A percentile compares a stretch with the other conserved stretches of the same genome.
Evolutionary conservation across 2,113 vertebrate species (phyloP).

Genomic region (Scopus umbretta): DNA sequence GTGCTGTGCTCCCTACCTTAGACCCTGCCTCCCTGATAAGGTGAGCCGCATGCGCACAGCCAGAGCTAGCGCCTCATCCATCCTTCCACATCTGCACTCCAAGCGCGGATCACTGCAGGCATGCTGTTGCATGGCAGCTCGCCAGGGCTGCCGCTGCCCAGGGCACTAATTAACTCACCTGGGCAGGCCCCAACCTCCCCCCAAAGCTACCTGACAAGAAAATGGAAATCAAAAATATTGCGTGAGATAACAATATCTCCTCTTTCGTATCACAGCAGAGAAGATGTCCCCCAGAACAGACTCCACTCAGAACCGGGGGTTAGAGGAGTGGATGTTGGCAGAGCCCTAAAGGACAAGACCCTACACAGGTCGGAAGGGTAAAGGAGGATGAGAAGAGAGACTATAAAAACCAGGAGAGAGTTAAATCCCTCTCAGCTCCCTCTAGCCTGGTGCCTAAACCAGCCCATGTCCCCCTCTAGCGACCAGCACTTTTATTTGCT

Average conservation of each 20-base stretch:
- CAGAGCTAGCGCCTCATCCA: neutral
- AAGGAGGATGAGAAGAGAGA: neutral
- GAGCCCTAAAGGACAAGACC: neutral
- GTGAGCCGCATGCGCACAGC: neutral
- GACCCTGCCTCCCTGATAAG: neutral
- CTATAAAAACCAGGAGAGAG: neutral
- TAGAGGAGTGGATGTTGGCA: neutral
- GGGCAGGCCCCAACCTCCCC: neutral
- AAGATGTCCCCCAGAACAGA: neutral
- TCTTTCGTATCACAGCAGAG: neutral
- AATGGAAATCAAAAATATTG: neutral
- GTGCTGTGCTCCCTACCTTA: neutral
- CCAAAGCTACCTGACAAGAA: neutral
- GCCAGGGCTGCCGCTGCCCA: neutral
- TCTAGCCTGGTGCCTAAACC: neutral
- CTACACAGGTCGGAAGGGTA: accelerated
- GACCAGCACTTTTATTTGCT: neutral
- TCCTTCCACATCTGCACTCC: neutral
- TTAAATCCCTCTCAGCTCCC: neutral
- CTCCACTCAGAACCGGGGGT: neutral
- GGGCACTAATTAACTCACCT: conserved; percentile 35
- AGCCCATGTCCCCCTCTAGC: accelerated
- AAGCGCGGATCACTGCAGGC: neutral
- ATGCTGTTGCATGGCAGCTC: neutral
- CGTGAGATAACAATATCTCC: neutral